phyloP scores from a whole-genome alignment of 2,797 vertebrate genomes.

The Neosalanx taihuensis region DNA sequence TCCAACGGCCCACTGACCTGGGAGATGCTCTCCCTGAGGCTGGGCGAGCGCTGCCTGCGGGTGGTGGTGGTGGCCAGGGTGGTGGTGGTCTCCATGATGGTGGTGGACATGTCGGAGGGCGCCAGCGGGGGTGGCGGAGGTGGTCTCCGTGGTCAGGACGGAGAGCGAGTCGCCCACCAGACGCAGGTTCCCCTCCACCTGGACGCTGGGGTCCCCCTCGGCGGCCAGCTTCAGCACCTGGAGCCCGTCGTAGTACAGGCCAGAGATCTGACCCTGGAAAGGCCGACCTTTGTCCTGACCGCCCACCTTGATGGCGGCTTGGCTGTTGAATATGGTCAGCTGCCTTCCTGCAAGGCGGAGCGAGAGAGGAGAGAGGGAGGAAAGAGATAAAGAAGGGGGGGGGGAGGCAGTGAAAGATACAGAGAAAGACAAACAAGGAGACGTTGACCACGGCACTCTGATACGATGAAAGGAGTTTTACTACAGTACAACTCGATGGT shows the following conservation, averaged over 20 bases:
- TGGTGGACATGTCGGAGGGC: slow-evolving; percentile 91
- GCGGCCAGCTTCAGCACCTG: slow-evolving; percentile 94
- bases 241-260: slow-evolving; percentile 95
- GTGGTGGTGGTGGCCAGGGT: slow-evolving; percentile 97
- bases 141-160: slow-evolving; percentile 85
- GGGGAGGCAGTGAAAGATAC: slow-evolving; percentile 5
- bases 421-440: slow-evolving; percentile 37
- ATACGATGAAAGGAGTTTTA: slow-evolving; percentile 33
- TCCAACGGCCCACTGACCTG: slow-evolving; percentile 70
- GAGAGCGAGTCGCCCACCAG: slow-evolving; percentile 89
- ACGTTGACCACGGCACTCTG: slow-evolving; percentile 32
- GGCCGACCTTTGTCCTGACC: slow-evolving; percentile 88
- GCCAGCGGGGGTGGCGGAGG: slow-evolving; percentile 86
- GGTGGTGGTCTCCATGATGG: slow-evolving; percentile 97
- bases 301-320: slow-evolving; percentile 93
- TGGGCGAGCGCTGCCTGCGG: slow-evolving; percentile 89
- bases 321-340: slow-evolving; percentile 97
- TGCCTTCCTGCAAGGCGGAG: slow-evolving; percentile 80
- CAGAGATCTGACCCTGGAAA: slow-evolving; percentile 96
- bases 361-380: slow-evolving; percentile 31
- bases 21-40: slow-evolving; percentile 89
- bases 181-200: slow-evolving; percentile 87
- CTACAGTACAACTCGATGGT: slow-evolving; percentile 44
- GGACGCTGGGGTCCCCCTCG: slow-evolving; percentile 88
- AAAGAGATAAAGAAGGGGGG: slow-evolving; percentile 18